Evolutionary conservation across 2,797 vertebrate genomes (phyloP), one percentile per base, ranked within the genome.

Genomic region (Cyclopterus lumpus): DNA sequence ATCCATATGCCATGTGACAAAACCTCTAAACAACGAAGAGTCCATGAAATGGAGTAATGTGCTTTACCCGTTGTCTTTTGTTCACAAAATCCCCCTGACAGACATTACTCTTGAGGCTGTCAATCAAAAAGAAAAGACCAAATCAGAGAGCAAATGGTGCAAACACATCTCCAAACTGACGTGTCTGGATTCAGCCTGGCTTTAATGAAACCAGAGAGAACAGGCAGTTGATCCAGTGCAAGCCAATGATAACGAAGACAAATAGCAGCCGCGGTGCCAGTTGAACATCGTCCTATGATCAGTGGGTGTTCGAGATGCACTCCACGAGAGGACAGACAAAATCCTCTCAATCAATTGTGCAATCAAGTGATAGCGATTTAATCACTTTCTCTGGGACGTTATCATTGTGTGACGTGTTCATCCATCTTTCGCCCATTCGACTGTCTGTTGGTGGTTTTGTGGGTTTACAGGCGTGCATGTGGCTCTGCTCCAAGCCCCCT

Each of bases 341-440:
- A 90, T 82, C 82, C 83, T 78, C 80, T 89, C 80, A 71, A 93
- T 94, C 91, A 82, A 80, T 73, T 48, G 84, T 81, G 84, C 87
- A 91, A 92, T 92, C 86, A 85, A 85, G 88, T 75, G 83, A 91
- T 87, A 81, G 80, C 22, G 80, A 91, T 94, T 90, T 90, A 92
- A 93, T 93, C 83, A 75, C 85, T 88, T 90, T 87, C 83, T 81
- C 82, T 57, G 73, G 86, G 84, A 91, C 73, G 69, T 89, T 87
- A 82, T 89, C 79, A 54, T 59, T 67, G 66, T 80, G 71, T 44
- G 78, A 88, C 64, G 18, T 75, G 62, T 87, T 90, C 86, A 88
- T 93, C 86, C 80, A 82, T 93, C 89, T 89, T 60, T 26, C 3
- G 3, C 62, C 84, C 84, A 67, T 72, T 77, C 34, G 7, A 58